These are phyloP conservation scores for Phyllostomus discolor DNA, from an alignment of 2,113 vertebrate genomes.

Conservation along the genomic window DNA sequence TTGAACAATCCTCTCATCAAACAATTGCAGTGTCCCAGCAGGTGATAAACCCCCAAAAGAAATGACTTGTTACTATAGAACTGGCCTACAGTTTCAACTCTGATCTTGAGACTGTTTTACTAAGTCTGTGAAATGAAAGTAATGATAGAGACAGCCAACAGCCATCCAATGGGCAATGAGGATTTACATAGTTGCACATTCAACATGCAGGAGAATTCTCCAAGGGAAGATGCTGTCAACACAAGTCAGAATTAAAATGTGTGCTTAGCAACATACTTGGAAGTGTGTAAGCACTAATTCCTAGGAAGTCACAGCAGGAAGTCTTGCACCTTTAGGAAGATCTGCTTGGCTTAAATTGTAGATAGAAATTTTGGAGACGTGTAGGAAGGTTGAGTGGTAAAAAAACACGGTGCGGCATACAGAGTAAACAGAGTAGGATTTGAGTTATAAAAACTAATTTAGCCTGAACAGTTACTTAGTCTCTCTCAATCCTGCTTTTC, in stretches of 20 bases:
- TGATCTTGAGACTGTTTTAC: not conserved
- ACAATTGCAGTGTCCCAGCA: not conserved
- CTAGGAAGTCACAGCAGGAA: not conserved
- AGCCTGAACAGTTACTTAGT: not conserved
- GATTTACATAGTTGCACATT: accelerated
- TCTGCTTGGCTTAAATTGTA: not conserved
- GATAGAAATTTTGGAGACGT: not conserved
- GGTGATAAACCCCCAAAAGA: not conserved
- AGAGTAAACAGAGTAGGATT: not conserved
- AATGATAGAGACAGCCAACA: not conserved
- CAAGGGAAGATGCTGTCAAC: not conserved
- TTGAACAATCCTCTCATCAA: not conserved
- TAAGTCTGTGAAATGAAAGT: not conserved
- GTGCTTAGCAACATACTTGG: not conserved
- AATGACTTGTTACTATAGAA: not conserved
- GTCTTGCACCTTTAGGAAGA: not conserved
- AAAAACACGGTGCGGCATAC: not conserved
- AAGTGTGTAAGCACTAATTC: not conserved
- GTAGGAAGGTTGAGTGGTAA: not conserved
- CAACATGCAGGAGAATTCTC: not conserved
- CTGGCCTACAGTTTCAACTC: not conserved
- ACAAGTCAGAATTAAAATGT: not conserved
- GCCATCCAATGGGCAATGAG: not conserved
- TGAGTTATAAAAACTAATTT: not conserved
- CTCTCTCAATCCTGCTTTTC: not conserved